Base-by-base conservation (phyloP, 2,797 vertebrate genomes). In the Cryptoblepharus egeriae region DNA sequence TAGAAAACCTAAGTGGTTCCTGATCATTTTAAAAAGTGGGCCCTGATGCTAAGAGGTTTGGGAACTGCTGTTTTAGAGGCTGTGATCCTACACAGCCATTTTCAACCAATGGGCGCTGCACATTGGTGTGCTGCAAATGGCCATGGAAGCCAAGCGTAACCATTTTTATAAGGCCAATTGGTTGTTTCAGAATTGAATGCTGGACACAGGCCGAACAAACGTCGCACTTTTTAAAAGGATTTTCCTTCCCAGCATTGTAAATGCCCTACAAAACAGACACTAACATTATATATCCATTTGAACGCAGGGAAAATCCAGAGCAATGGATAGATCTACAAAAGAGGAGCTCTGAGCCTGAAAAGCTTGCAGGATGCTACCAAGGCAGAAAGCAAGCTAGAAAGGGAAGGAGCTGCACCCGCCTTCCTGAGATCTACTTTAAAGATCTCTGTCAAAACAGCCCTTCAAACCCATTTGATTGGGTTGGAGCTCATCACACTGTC, bases 381-480 rank as follows among this genome's bases (percentile, higher is more conserved):
- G 49, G 13, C 9, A 49, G 45, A 64, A 57, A 57, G 49, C 37
- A 39, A 67, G 63, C 32, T 65, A 37, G 61, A 58, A 37, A 78
- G 26, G 26, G n/a, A 49, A 39, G 37, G 24, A 39, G 67, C 87
- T 86, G 84, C 89, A 92, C 93, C 89, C 89, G 91, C 92, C 95
- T 63, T 95, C 91, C 90, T 92, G 90, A 95, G 95, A 96, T 94
- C 93, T 93, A 93, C 92, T 95, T 96, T 95, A 94, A 93, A 95
- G 94, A 95, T 94, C 91, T 93, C 95, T 97, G 97, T 98, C 98
- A 97, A 95, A 95, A 97, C 96, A 96, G 96, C 95, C 95, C 96
- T 97, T 97, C 97, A 97, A 96, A 97, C 95, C 95, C 93, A 93
- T 96, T 95, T 97, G 98, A 98, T 97, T 96, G 96, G 97, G 97